These are phyloP conservation scores for Patella caerulea DNA, from an alignment of 2,888 invertebrate species.

Conservation along the genomic window DNA sequence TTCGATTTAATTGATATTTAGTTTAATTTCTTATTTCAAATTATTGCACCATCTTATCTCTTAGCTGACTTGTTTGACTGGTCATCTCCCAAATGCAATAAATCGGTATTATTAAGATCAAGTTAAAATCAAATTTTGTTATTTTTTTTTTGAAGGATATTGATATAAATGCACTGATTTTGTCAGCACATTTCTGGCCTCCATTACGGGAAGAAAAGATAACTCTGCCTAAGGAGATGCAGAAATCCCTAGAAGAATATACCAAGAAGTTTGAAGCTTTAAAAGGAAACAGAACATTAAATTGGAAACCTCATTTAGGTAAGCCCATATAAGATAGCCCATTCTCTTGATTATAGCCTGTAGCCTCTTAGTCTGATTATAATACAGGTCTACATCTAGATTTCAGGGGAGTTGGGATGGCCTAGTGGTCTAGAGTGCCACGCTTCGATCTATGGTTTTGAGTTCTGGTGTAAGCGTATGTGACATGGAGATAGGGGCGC, in stretches of 20 bases:
- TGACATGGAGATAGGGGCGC: no score
- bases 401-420: no score
- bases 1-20: no score
- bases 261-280: conserved; percentile 91
- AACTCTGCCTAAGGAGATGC: conserved; percentile 85
- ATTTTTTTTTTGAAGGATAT: conserved; percentile 73
- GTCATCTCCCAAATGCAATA: no score
- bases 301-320: conserved; percentile 93
- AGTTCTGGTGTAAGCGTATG: no score
- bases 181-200: conserved; percentile 99
- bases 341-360: no score
- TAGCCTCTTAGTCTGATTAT: no score
- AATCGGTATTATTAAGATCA: no score
- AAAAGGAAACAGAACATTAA: conserved; percentile 87
- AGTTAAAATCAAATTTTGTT: background rate
- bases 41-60: background rate
- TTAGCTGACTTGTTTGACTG: background rate
- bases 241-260: conserved; percentile 86
- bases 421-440: no score
- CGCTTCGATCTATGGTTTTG: no score
- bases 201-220: conserved; percentile 94
- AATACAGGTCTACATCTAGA: no score
- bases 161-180: conserved; percentile 85
- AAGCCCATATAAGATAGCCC: no score
- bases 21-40: background rate